Conservation (phyloP, 2,797 vertebrate genomes). For the Picus viridis region DNA sequence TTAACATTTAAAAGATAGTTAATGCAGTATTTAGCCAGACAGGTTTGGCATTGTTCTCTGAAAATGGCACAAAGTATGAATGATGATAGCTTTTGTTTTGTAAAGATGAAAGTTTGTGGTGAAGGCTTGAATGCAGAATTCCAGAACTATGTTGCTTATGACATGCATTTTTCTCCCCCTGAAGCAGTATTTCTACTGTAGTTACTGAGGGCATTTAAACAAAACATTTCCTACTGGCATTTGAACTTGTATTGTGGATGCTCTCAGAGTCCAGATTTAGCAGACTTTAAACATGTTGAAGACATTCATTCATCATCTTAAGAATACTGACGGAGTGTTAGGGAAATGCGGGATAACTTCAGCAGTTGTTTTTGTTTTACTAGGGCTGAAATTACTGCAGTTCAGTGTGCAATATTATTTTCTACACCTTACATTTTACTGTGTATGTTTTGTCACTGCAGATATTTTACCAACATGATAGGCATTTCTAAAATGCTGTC, state of each 20-base stretch:
- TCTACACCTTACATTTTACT: neutral
- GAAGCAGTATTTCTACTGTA: neutral
- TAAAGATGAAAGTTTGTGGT: neutral
- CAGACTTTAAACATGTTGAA: neutral
- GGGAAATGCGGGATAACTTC: neutral
- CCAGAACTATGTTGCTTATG: neutral
- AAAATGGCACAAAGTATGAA: neutral
- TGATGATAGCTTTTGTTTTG: neutral
- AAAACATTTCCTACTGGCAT: neutral
- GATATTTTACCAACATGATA: neutral
- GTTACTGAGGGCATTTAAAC: neutral
- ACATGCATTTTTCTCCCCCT: neutral
- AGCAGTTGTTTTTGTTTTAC: neutral
- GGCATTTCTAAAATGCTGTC: neutral
- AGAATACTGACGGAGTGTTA: neutral
- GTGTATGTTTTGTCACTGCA: neutral
- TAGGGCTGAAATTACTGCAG: neutral
- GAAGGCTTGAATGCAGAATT: neutral
- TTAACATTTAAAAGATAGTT: neutral
- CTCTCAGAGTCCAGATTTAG: neutral
- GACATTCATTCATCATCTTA: neutral
- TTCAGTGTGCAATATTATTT: neutral
- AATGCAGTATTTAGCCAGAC: neutral
- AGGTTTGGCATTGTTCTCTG: neutral
- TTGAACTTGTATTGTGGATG: neutral